These are phyloP conservation scores for Leiothrix lutea DNA, from an alignment of 2,113 vertebrate species.

Conservation along the genomic window DNA sequence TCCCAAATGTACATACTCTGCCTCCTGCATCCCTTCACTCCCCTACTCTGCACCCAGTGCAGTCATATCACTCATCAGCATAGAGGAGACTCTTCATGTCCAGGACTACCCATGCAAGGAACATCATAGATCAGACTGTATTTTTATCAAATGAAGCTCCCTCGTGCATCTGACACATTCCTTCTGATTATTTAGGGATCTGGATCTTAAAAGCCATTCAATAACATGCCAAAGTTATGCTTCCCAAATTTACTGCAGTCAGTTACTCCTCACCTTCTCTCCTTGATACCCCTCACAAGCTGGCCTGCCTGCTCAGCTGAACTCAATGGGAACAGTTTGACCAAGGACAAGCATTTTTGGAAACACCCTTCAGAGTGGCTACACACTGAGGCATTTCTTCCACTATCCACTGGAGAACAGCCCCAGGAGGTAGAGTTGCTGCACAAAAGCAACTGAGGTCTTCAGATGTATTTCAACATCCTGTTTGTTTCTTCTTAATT, in stretches of 20 bases:
- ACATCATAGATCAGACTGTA: fast-evolving
- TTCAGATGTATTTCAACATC: background rate
- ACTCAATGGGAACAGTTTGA: background rate
- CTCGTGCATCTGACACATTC: background rate
- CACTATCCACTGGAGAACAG: background rate
- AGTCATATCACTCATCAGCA: fast-evolving
- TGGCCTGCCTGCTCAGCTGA: background rate
- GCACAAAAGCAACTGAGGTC: background rate
- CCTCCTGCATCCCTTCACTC: background rate
- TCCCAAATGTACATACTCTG: fast-evolving
- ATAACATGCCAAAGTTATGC: background rate
- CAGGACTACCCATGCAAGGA: background rate
- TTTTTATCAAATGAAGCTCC: background rate
- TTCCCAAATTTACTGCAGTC: background rate
- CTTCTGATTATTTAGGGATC: background rate
- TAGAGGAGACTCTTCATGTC: background rate
- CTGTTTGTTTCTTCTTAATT: background rate
- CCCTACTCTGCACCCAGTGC: background rate
- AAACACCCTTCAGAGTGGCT: background rate
- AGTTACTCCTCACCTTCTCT: background rate
- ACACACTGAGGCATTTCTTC: background rate
- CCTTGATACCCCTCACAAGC: background rate
- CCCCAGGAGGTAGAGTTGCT: background rate
- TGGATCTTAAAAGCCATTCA: background rate
- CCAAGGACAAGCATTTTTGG: background rate